Evolutionary conservation across 1,140 invertebrate species (phyloP), one percentile per base, ranked within the genome.

Genomic region (Listronotus oregonensis): DNA sequence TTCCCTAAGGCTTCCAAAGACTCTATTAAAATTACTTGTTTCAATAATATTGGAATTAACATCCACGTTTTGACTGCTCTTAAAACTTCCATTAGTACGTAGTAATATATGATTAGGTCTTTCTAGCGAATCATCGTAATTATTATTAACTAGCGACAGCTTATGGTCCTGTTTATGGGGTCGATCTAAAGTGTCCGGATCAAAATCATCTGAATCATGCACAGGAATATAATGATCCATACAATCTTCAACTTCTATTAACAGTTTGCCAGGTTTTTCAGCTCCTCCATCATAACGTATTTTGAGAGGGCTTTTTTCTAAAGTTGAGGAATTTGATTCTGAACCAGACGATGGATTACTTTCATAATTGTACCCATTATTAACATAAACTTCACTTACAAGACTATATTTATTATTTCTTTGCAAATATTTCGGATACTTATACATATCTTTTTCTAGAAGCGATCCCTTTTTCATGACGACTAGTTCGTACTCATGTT

Each of bases 171-270:
- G 15, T 65, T 83, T 84, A 4, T 88, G 90, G 40, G 89, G 87
- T 75, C 91, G 80, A 73, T 93, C 91, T 21, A 93, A 77, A 0
- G 92, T 94, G 69, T 94, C 92, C 0, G 90, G 90, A 75, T 94
- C 91, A 72, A 92, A 93, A 56, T 83, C 83, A 66, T 93, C 90
- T 3, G 87, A 89, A 65, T 90, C 88, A 47, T 88, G 85, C 11
- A 86, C 84, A 71, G 83, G 84, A 1, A 88, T 85, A 64, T 89
- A 89, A 74, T 89, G 86, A 71, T 86, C 84, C 1, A 88, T 84
- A 0, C 87, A 85, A 74, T 90, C 89, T 75, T 89, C 87, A 0
- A 93, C 88, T 78, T 91, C 89, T 61, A 94, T 94, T 14, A 90
- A 88, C 44, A 91, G 75, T 68, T 87, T 88, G 2, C 89, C 89